These are phyloP conservation scores for Cranoglanis bouderius DNA, from an alignment of 2,113 vertebrate genomes.

Conservation along the genomic window DNA sequence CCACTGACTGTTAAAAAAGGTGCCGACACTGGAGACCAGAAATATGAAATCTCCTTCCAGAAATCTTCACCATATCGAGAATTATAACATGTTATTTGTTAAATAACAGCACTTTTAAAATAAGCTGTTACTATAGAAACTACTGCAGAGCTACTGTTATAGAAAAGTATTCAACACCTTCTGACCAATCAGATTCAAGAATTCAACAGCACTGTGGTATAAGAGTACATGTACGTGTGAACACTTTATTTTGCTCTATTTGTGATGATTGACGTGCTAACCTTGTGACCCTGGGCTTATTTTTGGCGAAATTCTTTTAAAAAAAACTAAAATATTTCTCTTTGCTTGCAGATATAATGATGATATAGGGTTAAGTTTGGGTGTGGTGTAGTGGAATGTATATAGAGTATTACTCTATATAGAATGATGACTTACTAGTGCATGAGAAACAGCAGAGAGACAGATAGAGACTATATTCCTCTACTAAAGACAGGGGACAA, in stretches of 20 bases:
- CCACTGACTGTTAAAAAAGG: not conserved
- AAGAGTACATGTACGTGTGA: not conserved
- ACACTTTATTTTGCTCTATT: not conserved
- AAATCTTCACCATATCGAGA: not conserved
- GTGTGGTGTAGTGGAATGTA: not conserved
- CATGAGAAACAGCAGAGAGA: no score
- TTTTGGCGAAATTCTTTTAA: no score
- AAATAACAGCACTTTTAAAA: not conserved
- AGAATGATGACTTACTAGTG: no score
- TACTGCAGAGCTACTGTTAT: not conserved
- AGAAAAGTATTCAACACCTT: not conserved
- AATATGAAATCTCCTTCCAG: not conserved
- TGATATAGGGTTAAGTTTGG: no score
- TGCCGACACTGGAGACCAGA: not conserved
- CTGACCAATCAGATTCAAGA: not conserved
- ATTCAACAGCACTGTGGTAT: not conserved
- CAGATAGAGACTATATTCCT: no score
- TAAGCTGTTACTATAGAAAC: not conserved
- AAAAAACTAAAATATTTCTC: not conserved
- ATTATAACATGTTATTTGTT: not conserved
- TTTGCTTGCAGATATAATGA: no score
- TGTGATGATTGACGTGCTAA: not conserved
- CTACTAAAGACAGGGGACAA: not conserved
- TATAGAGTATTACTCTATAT: not conserved
- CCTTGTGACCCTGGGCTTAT: not conserved